Evolutionary conservation across 2,888 invertebrate genomes (phyloP), one percentile per base, ranked within the genome.

Genomic region (Tachina fera): DNA sequence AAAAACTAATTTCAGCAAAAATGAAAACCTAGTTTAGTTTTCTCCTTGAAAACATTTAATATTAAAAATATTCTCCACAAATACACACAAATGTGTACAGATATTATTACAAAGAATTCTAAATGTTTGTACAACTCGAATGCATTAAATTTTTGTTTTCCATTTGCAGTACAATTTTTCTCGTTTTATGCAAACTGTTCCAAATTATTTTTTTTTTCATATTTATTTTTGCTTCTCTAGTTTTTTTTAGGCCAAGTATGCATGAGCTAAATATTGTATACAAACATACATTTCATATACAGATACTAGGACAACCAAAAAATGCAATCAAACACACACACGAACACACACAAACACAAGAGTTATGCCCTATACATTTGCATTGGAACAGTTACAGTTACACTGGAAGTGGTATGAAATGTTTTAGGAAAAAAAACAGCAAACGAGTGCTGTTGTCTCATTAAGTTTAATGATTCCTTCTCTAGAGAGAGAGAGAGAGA

Each of bases 241-340:
- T 81, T 71, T 78, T 75, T 79, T 77, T 83, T 82, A 83, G 82
- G 77, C 83, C 85, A 77, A 83, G 83, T 83, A 83, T 77, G 78
- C 83, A 83, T 72, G 72, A 77, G 72, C 83, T 83, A 60, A 79
- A 83, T 83, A 65, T 77, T 72, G 71, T 63, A 51, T 53, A 45
- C 49, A 77, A 70, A 81, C 80, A 72, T 51, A 43, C 19, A 13
- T 6, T 16, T 9, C 22, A 58, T 43, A 31, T 19, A 39, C 58
- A 43, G 53, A 47, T 56, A 65, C 63, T 63, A 19, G 78, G 16
- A 31, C 43, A 51, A 60, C 41, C 68, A 53, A 78, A 71, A 63
- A 53, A 70, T 63, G 19, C 22, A 39, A 39, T 9, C n/a, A 61
- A 51, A 78, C n/a, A 60, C 9, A 43, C 41, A 68, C 39, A 60